Percentiles rank a stretch among this genome's conserved stretches.
Evolutionary conservation across 2,888 invertebrate genomes (phyloP).

Genomic region (Cheilosia urbana): DNA sequence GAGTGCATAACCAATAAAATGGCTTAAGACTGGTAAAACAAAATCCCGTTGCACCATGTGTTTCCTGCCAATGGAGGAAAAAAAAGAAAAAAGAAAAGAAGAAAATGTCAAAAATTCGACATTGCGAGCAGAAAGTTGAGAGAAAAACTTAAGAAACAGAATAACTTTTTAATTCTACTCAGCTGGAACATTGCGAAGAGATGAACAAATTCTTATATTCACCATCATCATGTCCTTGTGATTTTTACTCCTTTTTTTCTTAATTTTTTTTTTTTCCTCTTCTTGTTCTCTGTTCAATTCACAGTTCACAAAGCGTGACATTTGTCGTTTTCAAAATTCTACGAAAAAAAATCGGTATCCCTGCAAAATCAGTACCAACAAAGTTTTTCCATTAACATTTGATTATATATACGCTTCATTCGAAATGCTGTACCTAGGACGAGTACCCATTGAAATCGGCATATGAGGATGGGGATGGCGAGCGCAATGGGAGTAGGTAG

Average conservation of each 20-base stretch:
- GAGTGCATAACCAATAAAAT: slow-evolving; percentile 65
- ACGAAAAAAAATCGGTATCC: slow-evolving; percentile 35
- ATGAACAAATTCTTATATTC: slow-evolving; percentile 43
- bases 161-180: slow-evolving; percentile 70
- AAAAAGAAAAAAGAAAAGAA: slow-evolving; percentile 1
- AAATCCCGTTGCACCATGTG: slow-evolving; percentile 72
- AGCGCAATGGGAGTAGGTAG: background rate
- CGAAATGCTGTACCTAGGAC: slow-evolving; percentile 27
- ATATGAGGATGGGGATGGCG: background rate
- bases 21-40: slow-evolving; percentile 32
- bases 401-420: slow-evolving; percentile 71
- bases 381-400: slow-evolving; percentile 76
- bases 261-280: slow-evolving; percentile 15
- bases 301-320: slow-evolving; percentile 76
- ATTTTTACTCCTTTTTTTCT: slow-evolving; percentile 13
- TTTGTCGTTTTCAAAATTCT: slow-evolving; percentile 63
- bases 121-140: slow-evolving; percentile 58
- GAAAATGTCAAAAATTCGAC: slow-evolving; percentile 60
- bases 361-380: slow-evolving; percentile 52
- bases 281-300: slow-evolving; percentile 63
- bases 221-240: slow-evolving; percentile 50
- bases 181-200: slow-evolving; percentile 70
- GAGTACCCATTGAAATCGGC: slow-evolving; percentile 3
- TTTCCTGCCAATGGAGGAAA: slow-evolving; percentile 31
- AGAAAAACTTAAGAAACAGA: slow-evolving; percentile 65